Percentiles rank a stretch among this genome's conserved stretches.
Evolutionary conservation across 2,113 vertebrate genomes (phyloP).

Genomic region (Odocoileus hemionus): DNA sequence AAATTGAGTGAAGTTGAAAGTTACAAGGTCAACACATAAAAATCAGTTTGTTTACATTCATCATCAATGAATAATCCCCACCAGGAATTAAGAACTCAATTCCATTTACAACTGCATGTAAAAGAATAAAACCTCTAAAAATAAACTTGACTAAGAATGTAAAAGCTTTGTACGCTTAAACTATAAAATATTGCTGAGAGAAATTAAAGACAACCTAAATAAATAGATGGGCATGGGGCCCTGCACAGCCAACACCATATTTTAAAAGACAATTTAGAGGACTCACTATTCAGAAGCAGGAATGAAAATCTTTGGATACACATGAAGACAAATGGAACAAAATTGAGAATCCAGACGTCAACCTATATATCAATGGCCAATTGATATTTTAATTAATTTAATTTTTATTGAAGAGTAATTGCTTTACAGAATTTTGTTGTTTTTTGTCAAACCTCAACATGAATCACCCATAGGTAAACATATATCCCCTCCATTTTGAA

Average conservation of each 20-base stretch:
- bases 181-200: not conserved
- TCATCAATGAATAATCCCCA: not conserved
- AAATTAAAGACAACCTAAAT: not conserved
- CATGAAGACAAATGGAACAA: not conserved
- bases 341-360: not conserved
- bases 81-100: not conserved
- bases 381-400: not conserved
- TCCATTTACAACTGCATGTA: not conserved
- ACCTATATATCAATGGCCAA: not conserved
- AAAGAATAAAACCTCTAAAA: not conserved
- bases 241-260: not conserved
- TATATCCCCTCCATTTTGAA: no score
- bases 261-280: not conserved
- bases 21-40: not conserved
- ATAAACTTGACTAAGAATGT: not conserved
- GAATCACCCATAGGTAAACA: no score
- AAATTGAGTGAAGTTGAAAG: not conserved
- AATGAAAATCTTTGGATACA: not conserved
- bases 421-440: no score
- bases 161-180: not conserved
- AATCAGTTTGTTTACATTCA: not conserved
- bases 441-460: no score
- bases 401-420: no score
- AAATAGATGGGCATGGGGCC: not conserved
- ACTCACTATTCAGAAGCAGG: not conserved